phyloP scores from a whole-genome alignment of 2,797 vertebrate species.

The Rhinogobio ventralis region DNA sequence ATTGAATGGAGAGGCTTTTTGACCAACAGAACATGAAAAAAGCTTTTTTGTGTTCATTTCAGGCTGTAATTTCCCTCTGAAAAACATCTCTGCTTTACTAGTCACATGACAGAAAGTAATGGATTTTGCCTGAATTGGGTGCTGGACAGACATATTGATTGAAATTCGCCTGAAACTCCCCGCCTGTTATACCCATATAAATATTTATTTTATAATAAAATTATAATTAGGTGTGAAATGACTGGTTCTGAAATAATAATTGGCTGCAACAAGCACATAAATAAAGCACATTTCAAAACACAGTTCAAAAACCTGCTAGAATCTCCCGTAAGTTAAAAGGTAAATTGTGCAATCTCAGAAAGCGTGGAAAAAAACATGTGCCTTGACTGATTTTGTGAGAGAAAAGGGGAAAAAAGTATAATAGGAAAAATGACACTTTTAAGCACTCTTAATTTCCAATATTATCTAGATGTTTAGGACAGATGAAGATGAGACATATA shows the following conservation, averaged over 20 bases:
- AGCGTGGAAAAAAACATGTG: not conserved
- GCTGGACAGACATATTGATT: conserved; percentile 52
- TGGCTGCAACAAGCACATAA: conserved; percentile 43
- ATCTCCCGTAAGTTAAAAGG: conserved; percentile 8
- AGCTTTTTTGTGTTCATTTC: conserved; percentile 25
- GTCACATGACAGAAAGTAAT: conserved; percentile 41
- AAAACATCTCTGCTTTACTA: conserved; percentile 34
- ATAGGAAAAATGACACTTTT: not conserved
- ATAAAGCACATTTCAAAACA: conserved; percentile 1
- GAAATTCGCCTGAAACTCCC: conserved; percentile 35
- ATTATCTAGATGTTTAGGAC: not conserved
- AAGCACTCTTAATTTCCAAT: not conserved
- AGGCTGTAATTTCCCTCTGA: conserved; percentile 39
- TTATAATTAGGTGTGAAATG: conserved; percentile 76
- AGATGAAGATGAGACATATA: not conserved
- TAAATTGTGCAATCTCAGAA: conserved; percentile 5
- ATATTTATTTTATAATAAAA: conserved; percentile 67
- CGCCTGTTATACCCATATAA: not conserved
- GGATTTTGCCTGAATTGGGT: conserved; percentile 19
- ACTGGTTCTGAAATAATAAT: conserved; percentile 62
- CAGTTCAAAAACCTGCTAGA: not conserved
- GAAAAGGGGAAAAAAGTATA: not conserved
- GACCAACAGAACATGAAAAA: conserved; percentile 17
- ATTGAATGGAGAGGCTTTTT: conserved; percentile 28
- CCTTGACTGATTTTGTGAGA: conserved; percentile 10